phyloP scores from a whole-genome alignment of 92 coral and sea anemone genomes.

The Zoanthus sansibaricus region DNA sequence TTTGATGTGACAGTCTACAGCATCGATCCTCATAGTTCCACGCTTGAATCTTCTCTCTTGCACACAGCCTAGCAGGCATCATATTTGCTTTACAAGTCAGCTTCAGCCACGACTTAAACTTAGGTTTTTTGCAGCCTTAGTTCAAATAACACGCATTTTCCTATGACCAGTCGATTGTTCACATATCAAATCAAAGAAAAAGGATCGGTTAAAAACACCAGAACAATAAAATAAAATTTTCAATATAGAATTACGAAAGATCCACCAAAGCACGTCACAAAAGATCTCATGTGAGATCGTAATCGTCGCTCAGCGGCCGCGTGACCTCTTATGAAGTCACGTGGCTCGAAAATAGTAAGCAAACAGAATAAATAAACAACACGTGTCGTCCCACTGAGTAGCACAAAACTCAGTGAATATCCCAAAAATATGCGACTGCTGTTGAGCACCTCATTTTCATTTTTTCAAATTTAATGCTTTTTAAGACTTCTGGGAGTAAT shows the following conservation, averaged over 20 bases:
- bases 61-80: too few species aligned
- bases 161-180: conserved; percentile 27
- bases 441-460: conserved; percentile 10
- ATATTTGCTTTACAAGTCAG: too few species aligned
- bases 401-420: conserved; percentile 24
- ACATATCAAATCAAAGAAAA: conserved; percentile 22
- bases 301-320: conserved; percentile 35
- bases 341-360: conserved; percentile 27
- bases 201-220: conserved; percentile 10
- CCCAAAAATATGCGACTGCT: not conserved
- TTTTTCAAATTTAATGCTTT: conserved; percentile 14
- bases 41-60: too few species aligned
- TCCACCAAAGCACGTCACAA: conserved; percentile 12
- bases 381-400: conserved; percentile 4
- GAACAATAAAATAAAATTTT: conserved; percentile 7
- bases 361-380: conserved; percentile 20
- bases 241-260: not conserved
- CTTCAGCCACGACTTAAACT: conserved; percentile 20
- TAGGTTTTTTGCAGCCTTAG: conserved; percentile 23
- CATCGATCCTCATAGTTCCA: too few species aligned
- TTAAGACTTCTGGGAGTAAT: conserved; percentile 1
- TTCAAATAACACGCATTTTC: conserved; percentile 6
- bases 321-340: conserved; percentile 15
- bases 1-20: too few species aligned
- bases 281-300: conserved; percentile 11